Evolutionary conservation across 2,888 invertebrate species (phyloP), one percentile per base, ranked within the genome.

Genomic region (Zhuqinia jingwanae): DNA sequence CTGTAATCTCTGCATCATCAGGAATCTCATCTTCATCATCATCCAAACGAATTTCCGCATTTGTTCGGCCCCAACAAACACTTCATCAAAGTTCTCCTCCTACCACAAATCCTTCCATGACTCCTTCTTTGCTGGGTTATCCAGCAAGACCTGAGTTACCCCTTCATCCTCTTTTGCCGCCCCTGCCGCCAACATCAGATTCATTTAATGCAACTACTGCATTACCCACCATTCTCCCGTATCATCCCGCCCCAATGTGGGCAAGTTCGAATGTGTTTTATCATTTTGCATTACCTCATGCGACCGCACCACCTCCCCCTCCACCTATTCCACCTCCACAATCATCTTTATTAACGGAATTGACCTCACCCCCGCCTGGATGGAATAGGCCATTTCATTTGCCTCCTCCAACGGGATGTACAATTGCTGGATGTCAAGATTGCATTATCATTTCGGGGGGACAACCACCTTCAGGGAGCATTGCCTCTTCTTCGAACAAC

Each of bases 221-320:
- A 10, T 68, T 88, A 68, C 83, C 89, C 63, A 85, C 89, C 25
- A 84, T 90, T 27, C 58, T 91, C 0, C 91, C 91, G n/a, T 91
- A 91, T 80, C 90, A 90, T 77, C 86, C 91, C 17, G 87, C 89
- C 22, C 90, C 90, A 17, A 88, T 90, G 89, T 90, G 90, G 90
- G 90, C 90, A 0, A 90, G 90, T 87, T 90, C 90, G 15, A 91
- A 91, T 42, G 89, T 91, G 1, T 91, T 91, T 56, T 91, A 91
- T 56, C 91, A 91, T 65, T 91, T 91, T 88, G 90, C 90, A 20
- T 87, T 91, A 0, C 90, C 91, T 15, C 90, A 86, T 13, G 76
- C 63, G n/a, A 82, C 88, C 6, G 70, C 89, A 22, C 85, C 87
- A n/a, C 63, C 78, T 15, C 36, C 70, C 3, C 81, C 68, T 17